These are phyloP conservation scores for Tetraodon nigroviridis DNA, from an alignment of 2,113 vertebrate genomes.

Conservation along the genomic window DNA sequence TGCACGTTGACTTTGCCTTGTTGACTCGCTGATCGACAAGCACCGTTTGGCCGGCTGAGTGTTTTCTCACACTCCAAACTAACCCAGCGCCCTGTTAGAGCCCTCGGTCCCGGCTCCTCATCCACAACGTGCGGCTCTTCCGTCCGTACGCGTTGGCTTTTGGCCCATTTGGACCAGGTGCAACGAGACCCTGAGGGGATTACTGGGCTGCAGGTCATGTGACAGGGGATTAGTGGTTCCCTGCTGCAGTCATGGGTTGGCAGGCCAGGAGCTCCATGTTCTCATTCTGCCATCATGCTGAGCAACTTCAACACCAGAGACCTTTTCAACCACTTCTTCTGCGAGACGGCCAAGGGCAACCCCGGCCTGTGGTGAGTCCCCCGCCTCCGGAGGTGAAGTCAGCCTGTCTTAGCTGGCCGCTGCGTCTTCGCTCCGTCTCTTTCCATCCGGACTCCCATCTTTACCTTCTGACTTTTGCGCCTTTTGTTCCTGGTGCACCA, in stretches of 20 bases:
- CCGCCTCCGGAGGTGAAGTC: conserved; percentile 3
- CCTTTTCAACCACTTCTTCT: conserved; percentile 78
- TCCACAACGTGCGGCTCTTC: conserved; percentile 17
- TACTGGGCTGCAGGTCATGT: conserved; percentile 74
- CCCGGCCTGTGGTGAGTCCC: conserved; percentile 74
- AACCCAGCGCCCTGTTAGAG: background rate
- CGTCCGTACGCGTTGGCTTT: conserved; percentile 43
- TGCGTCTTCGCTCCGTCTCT: conserved; percentile 2
- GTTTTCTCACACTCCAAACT: too few species aligned
- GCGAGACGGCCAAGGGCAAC: conserved; percentile 76
- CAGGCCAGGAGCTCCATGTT: conserved; percentile 51
- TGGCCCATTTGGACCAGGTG: conserved; percentile 62
- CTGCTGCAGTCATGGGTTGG: conserved; percentile 67
- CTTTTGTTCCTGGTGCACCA: background rate
- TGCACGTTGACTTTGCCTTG: too few species aligned
- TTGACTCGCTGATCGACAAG: too few species aligned
- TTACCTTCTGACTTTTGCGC: background rate
- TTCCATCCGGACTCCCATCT: background rate
- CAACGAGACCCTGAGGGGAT: conserved; percentile 65
- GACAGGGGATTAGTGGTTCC: conserved; percentile 72
- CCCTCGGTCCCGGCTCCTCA: conserved; percentile 4
- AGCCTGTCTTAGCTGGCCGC: background rate
- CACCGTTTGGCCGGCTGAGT: too few species aligned
- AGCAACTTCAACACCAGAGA: conserved; percentile 77
- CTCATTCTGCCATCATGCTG: conserved; percentile 71